Conservation (phyloP, 2,113 vertebrate species). For the Brachypodius melanocephalos region DNA sequence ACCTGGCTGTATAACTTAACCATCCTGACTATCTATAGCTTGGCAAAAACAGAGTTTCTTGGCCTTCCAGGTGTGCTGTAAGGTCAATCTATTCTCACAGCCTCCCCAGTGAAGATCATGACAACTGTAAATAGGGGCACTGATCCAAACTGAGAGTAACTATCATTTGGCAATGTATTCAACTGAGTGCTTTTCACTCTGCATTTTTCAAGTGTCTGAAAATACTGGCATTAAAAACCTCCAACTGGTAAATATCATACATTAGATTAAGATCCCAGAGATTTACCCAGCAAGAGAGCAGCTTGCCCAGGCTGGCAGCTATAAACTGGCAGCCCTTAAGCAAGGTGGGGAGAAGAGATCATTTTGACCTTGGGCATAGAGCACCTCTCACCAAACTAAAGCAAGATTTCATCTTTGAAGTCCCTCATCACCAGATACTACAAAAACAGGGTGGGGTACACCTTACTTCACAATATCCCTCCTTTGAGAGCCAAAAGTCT, state of each 20-base stretch:
- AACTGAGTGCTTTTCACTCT: not conserved
- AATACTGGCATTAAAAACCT: not conserved
- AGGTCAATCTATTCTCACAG: not conserved
- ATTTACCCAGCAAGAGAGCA: not conserved
- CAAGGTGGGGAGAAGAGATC: not conserved
- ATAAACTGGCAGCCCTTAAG: not conserved
- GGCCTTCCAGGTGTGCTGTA: conserved; percentile 16
- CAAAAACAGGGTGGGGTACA: not conserved
- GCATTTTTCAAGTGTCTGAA: conserved; percentile 4
- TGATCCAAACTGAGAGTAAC: not conserved
- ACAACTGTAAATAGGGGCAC: not conserved
- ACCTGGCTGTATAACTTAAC: not conserved
- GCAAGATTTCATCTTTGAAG: not conserved
- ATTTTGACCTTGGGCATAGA: not conserved
- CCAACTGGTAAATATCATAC: not conserved
- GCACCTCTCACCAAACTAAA: not conserved
- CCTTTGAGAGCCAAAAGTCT: not conserved
- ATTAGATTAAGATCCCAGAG: not conserved
- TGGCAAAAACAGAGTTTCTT: not conserved
- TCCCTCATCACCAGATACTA: not conserved
- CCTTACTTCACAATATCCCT: not conserved
- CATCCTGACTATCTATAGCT: not conserved
- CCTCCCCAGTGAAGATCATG: not conserved
- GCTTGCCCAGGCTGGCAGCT: not conserved
- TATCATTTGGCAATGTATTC: not conserved